Conservation (phyloP, 2,888 invertebrate species). For the Trisateles emortualis region DNA sequence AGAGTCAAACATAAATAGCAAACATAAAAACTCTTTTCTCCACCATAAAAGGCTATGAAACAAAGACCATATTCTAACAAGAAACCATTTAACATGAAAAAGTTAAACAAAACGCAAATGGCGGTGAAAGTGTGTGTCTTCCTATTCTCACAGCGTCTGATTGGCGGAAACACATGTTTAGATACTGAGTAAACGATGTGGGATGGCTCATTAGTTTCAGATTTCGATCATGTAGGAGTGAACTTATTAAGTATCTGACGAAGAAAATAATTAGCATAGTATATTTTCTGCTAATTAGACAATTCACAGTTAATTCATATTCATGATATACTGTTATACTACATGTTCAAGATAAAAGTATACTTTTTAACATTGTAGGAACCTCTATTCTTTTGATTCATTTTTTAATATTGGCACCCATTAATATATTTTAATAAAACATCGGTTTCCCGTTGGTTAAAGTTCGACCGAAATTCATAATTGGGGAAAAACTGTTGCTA, state of each 20-base stretch:
- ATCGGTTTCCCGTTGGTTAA: too few relatives aligned
- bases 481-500: too few relatives aligned
- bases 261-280: not conserved
- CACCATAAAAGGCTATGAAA: conserved; percentile 33
- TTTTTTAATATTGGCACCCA: too few relatives aligned
- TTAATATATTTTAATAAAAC: too few relatives aligned
- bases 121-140: conserved; percentile 70
- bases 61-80: conserved; percentile 47
- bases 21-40: conserved; percentile 23
- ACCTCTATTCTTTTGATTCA: too few relatives aligned
- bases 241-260: not conserved
- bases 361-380: too few relatives aligned
- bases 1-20: conserved; percentile 17
- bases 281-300: not conserved
- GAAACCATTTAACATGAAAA: conserved; percentile 55
- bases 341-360: too few relatives aligned
- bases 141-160: conserved; percentile 69
- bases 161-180: conserved; percentile 32
- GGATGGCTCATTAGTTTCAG: conserved; percentile 13
- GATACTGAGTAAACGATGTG: conserved; percentile 29
- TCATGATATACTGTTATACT: too few relatives aligned
- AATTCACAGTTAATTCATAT: too few relatives aligned
- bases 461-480: too few relatives aligned
- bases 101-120: conserved; percentile 61
- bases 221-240: conserved; percentile 7